Conservation (phyloP, 2,888 invertebrate genomes). For the Erannis defoliaria region DNA sequence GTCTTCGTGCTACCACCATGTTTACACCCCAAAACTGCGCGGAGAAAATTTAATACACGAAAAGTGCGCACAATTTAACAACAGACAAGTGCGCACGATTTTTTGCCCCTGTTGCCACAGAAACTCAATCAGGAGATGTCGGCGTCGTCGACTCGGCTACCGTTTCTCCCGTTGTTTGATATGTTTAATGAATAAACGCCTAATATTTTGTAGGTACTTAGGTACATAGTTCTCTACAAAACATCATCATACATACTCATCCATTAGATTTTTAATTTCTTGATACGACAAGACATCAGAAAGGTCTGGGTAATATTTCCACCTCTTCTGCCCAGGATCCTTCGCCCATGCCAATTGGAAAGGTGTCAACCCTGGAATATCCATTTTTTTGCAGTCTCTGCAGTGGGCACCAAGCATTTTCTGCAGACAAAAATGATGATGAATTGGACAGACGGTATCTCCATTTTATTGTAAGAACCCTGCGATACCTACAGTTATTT, state of each 20-base stretch:
- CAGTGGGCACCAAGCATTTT: constrained; percentile 61
- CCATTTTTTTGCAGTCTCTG: constrained; percentile 59
- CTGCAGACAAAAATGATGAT: constrained; percentile 44
- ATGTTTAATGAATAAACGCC: too few species aligned
- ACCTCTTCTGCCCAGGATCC: constrained; percentile 70
- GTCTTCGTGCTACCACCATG: too few species aligned
- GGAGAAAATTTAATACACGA: too few species aligned
- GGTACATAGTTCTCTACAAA: too few species aligned
- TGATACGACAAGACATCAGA: constrained; percentile 61
- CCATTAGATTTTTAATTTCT: constrained; percentile 65
- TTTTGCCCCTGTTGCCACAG: too few species aligned
- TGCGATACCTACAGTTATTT: constrained; percentile 41
- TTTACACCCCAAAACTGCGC: too few species aligned
- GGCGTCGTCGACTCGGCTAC: too few species aligned
- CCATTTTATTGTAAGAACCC: background rate
- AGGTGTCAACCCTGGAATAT: constrained; percentile 51
- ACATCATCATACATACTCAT: constrained; percentile 60
- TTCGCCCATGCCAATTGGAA: constrained; percentile 60
- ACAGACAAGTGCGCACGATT: too few species aligned
- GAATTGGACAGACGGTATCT: background rate
- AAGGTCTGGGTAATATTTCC: constrained; percentile 83
- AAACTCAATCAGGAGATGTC: too few species aligned
- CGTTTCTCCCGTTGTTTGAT: too few species aligned
- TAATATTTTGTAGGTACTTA: background rate
- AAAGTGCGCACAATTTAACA: too few species aligned